Conservation (phyloP, 2,888 invertebrate genomes). For the Phragmatobia fuliginosa region DNA sequence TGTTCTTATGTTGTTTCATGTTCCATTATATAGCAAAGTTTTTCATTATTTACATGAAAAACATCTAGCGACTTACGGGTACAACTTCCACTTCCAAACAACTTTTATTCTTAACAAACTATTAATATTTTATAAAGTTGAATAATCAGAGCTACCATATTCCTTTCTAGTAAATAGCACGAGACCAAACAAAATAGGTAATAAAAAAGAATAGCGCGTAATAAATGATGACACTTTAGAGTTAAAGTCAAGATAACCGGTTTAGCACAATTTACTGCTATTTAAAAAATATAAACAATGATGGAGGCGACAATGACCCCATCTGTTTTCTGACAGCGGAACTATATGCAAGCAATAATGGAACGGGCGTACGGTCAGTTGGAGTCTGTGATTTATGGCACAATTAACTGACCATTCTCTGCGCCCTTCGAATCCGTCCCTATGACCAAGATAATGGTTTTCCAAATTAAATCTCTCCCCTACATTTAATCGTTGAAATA, state of each 20-base stretch:
- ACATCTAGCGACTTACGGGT: not conserved
- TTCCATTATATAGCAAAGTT: not conserved
- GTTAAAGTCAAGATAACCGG: slow-evolving; percentile 62
- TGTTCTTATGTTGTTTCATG: not conserved
- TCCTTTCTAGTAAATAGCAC: slow-evolving; percentile 64
- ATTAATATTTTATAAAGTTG: not conserved
- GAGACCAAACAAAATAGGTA: slow-evolving; percentile 62
- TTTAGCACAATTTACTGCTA: slow-evolving; percentile 62
- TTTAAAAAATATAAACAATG: slow-evolving; percentile 63
- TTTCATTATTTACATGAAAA: not conserved
- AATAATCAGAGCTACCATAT: not conserved
- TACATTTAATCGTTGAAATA: slow-evolving; percentile 53
- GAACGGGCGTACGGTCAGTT: slow-evolving; percentile 40
- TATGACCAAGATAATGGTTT: slow-evolving; percentile 66
- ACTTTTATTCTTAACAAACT: not conserved
- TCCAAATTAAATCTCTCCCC: slow-evolving; percentile 74
- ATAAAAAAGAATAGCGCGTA: slow-evolving; percentile 60
- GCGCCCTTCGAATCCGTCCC: slow-evolving; percentile 51
- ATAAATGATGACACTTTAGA: slow-evolving; percentile 63
- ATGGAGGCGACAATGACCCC: slow-evolving; percentile 67
- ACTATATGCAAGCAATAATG: slow-evolving; percentile 62
- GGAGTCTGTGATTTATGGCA: slow-evolving; percentile 76
- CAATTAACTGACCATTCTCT: slow-evolving; percentile 84
- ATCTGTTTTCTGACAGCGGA: slow-evolving; percentile 70
- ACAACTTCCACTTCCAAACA: not conserved